Percentiles rank a stretch among this genome's conserved stretches.
Conservation (phyloP, 1,140 invertebrate species). For the Drosophila leontia region DNA sequence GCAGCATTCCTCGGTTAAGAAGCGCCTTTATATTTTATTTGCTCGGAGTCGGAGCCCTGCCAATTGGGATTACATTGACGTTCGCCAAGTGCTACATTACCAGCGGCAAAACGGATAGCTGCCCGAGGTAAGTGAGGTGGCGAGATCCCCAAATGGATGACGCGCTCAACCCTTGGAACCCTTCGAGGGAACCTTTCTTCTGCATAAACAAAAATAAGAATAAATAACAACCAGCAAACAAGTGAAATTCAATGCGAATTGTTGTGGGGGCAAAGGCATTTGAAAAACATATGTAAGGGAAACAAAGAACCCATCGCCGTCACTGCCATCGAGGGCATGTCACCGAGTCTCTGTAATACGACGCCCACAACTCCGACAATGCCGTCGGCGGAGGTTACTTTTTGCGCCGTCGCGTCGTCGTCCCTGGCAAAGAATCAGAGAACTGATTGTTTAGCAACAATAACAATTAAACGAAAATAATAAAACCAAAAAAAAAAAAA, state of each 20-base stretch:
- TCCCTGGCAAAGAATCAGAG: slow-evolving; percentile 72
- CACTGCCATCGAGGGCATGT: slow-evolving; percentile 60
- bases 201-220: slow-evolving; percentile 20
- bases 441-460: slow-evolving; percentile 80
- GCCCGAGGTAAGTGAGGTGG: slow-evolving; percentile 65
- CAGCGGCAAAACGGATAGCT: slow-evolving; percentile 84
- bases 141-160: slow-evolving; percentile 15
- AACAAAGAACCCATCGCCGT: slow-evolving; percentile 49
- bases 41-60: slow-evolving; percentile 17
- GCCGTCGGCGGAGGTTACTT: slow-evolving; percentile 66
- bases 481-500: slow-evolving; percentile 61
- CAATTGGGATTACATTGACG: slow-evolving; percentile 63
- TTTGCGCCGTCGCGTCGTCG: slow-evolving; percentile 37
- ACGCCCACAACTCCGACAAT: slow-evolving; percentile 46
- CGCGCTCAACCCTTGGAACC: slow-evolving; percentile 12
- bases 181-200: slow-evolving; percentile 35
- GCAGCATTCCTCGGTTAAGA: slow-evolving; percentile 43
- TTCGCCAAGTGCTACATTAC: slow-evolving; percentile 62
- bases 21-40: slow-evolving; percentile 36
- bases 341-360: slow-evolving; percentile 64
- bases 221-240: slow-evolving; percentile 29
- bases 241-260: slow-evolving; percentile 76
- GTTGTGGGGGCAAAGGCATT: slow-evolving; percentile 54
- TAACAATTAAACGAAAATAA: slow-evolving; percentile 57
- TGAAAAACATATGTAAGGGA: slow-evolving; percentile 65